A percentile compares a stretch with the other conserved stretches of the same genome.
phyloP scores from a whole-genome alignment of 2,888 invertebrate genomes.

The Coleophora deauratella region DNA sequence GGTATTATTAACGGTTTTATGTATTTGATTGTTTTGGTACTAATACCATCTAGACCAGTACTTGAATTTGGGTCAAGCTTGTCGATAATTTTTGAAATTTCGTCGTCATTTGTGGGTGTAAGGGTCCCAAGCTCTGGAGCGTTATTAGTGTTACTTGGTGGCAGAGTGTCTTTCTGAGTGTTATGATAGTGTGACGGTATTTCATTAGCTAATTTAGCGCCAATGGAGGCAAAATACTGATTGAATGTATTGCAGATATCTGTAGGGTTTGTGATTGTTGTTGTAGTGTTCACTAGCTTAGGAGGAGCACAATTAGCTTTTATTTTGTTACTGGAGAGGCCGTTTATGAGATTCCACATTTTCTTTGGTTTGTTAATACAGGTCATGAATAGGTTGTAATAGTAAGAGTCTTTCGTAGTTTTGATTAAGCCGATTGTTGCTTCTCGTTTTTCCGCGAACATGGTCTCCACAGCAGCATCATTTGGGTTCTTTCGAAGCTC shows the following conservation, averaged over 20 bases:
- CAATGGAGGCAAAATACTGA: slow-evolving; percentile 1
- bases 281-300: slow-evolving; percentile 1
- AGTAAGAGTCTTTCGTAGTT: slow-evolving; percentile 3
- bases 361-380: slow-evolving; percentile 6
- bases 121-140: neutral
- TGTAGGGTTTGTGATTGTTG: neutral
- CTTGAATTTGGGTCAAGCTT: slow-evolving; percentile 3
- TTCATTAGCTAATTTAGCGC: neutral
- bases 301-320: slow-evolving; percentile 1
- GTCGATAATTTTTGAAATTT: neutral
- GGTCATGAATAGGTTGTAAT: too few relatives aligned
- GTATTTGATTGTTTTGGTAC: neutral
- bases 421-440: neutral
- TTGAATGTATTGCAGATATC: slow-evolving; percentile 1
- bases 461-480: neutral
- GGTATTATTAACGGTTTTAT: neutral
- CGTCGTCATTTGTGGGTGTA: neutral
- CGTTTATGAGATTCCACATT: slow-evolving; percentile 4
- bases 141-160: neutral
- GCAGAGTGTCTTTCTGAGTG: neutral
- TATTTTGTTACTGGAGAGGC: slow-evolving; percentile 4
- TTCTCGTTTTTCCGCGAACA: neutral
- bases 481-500: neutral
- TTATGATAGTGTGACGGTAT: neutral
- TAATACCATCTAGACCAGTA: neutral